These are phyloP conservation scores for human (Homo sapiens) DNA, from an alignment of 2,113 vertebrate species.

Conservation along the genomic window GRCh38 chr4:106043001-106043500, in stretches of 20 bases:
- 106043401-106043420: not conserved
- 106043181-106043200: not conserved
- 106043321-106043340: not conserved
- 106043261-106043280: not conserved
- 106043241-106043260: not conserved
- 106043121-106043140: not conserved
- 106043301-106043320: not conserved
- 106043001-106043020: not conserved
- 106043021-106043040: not conserved
- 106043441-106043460: not conserved
- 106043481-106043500: not conserved
- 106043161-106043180: constrained; percentile 2
- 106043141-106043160: not conserved
- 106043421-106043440: not conserved
- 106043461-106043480: not conserved
- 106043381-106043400: constrained; percentile 5
- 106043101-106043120: not conserved
- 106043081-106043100: not conserved
- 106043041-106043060: not conserved
- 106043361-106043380: not conserved
- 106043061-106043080: too few species aligned
- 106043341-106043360: not conserved
- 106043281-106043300: not conserved
- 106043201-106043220: constrained; percentile 13
- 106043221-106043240: not conserved